A percentile compares a stretch with the other conserved stretches of the same genome.
These are phyloP conservation scores for Amblyornis subalaris DNA, from an alignment of 2,113 vertebrate genomes.

Conservation along the genomic window DNA sequence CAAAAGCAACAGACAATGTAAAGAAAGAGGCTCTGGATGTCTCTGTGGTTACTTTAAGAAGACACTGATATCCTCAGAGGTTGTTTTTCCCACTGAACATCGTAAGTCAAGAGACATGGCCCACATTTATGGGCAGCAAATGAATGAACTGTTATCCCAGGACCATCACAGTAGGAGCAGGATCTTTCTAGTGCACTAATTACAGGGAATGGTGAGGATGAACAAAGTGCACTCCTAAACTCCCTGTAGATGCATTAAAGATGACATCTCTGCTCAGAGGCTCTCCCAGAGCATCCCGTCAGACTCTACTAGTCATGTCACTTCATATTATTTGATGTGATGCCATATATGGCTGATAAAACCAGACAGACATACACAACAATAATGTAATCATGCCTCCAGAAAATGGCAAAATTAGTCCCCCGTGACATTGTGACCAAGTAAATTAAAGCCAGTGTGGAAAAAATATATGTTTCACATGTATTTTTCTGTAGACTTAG, in stretches of 20 bases:
- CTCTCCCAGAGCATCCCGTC: not conserved
- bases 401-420: constrained; percentile 49
- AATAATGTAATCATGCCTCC: not conserved
- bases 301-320: not conserved
- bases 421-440: constrained; percentile 27
- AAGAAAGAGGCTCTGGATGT: not conserved
- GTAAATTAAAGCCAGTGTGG: not conserved
- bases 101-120: not conserved
- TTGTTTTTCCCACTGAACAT: not conserved
- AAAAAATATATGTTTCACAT: not conserved
- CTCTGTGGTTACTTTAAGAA: not conserved
- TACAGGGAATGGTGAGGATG: not conserved
- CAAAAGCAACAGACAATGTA: not conserved
- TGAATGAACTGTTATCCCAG: not conserved
- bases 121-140: not conserved
- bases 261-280: constrained; percentile 25
- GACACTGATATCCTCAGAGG: not conserved
- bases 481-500: not conserved
- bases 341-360: not conserved
- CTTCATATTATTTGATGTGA: constrained; percentile 4
- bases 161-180: not conserved
- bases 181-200: not conserved
- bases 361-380: constrained; percentile 7
- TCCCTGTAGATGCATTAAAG: constrained; percentile 5
- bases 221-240: constrained; percentile 11